A percentile compares a stretch with the other conserved stretches of the same genome.
These are phyloP conservation scores for Sminthurinus aureus DNA, from an alignment of 2,888 invertebrate species.

Conservation along the genomic window DNA sequence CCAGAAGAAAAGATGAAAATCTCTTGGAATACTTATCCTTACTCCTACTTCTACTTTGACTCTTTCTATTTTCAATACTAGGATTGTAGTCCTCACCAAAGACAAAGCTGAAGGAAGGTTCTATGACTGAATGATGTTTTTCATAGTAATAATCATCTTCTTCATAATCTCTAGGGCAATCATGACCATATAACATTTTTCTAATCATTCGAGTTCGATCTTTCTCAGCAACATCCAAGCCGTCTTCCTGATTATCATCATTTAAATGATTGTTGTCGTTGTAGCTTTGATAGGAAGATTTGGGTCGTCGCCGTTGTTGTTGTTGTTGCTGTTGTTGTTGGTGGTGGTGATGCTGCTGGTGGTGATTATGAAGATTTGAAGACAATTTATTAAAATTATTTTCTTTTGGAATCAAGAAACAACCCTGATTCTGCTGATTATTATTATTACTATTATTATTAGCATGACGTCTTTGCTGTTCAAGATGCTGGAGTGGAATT, in stretches of 20 bases:
- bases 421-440: no score
- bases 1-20: constrained; percentile 18
- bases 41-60: background rate
- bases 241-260: background rate
- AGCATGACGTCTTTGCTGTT: background rate
- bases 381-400: background rate
- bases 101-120: constrained; percentile 25
- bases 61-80: background rate
- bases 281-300: constrained; percentile 16
- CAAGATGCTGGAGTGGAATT: background rate
- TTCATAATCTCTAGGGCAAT: background rate
- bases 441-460: no score
- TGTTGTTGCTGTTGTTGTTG: constrained; percentile 4
- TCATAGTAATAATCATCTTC: background rate
- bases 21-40: constrained; percentile 15
- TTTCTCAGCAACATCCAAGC: background rate
- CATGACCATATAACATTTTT: constrained; percentile 27
- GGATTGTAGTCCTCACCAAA: background rate
- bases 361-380: background rate
- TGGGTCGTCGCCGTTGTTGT: background rate
- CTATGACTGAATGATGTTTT: background rate
- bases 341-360: background rate
- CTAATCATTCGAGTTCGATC: constrained; percentile 23
- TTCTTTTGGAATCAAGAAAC: no score
- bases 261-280: background rate